phyloP scores from a whole-genome alignment of 2,888 invertebrate species.

The Darwinula stevensoni region DNA sequence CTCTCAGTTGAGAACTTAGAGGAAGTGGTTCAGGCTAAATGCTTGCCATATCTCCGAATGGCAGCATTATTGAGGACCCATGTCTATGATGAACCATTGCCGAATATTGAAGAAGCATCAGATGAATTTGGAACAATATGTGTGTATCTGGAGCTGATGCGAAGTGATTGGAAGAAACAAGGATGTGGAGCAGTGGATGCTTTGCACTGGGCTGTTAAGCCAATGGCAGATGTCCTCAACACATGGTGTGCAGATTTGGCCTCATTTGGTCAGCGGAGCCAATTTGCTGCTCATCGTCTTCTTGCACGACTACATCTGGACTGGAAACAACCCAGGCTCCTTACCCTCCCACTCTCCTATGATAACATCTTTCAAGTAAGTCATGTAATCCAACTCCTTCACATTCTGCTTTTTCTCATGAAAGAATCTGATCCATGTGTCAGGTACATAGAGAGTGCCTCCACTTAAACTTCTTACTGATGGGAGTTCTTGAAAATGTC shows the following conservation, averaged over 20 bases:
- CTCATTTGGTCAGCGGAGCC: constrained; percentile 21
- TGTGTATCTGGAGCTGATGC: constrained; percentile 11
- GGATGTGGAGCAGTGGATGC: constrained; percentile 8
- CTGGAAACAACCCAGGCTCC: constrained; percentile 52
- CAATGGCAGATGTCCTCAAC: constrained; percentile 11
- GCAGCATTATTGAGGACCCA: constrained; percentile 54
- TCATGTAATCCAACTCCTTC: not conserved
- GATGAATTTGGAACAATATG: constrained; percentile 13
- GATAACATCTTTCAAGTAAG: constrained; percentile 57
- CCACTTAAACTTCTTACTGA: too few species aligned
- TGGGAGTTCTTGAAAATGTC: too few species aligned
- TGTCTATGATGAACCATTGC: constrained; percentile 27
- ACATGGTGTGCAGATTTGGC: constrained; percentile 23
- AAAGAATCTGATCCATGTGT: too few species aligned
- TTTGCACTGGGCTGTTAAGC: constrained; percentile 9
- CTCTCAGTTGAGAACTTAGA: too few species aligned
- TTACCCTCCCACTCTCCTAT: constrained; percentile 61
- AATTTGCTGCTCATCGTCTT: constrained; percentile 31
- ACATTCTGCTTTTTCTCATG: too few species aligned
- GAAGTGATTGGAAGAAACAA: too few species aligned
- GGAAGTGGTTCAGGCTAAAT: too few species aligned
- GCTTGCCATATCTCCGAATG: too few species aligned
- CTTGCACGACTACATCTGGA: constrained; percentile 34
- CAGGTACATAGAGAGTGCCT: too few species aligned
- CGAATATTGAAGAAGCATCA: constrained; percentile 8